Percentiles rank a stretch among this genome's conserved stretches.
Conservation (phyloP, 2,113 vertebrate genomes). For the Chrysemys picta region DNA sequence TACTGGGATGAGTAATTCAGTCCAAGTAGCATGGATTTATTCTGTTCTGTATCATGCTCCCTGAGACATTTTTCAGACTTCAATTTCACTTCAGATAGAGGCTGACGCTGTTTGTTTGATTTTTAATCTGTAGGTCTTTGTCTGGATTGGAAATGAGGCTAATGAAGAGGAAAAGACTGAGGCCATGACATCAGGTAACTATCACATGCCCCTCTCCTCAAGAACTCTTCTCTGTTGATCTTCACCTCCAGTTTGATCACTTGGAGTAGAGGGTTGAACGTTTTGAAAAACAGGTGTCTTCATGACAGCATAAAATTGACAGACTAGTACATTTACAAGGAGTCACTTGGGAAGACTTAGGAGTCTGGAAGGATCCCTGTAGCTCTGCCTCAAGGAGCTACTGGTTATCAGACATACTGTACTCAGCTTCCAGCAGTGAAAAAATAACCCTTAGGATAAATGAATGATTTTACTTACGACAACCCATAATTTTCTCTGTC, state of each 20-base stretch:
- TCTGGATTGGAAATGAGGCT: slow-evolving; percentile 97
- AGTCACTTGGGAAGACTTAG: background rate
- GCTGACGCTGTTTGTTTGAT: background rate
- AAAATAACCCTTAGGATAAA: background rate
- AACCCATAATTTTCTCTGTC: background rate
- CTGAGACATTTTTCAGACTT: background rate
- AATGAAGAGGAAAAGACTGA: slow-evolving; percentile 96
- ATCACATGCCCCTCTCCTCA: background rate
- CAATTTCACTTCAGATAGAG: background rate
- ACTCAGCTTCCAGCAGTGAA: rapidly evolving
- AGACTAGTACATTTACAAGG: background rate
- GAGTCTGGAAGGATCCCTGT: background rate
- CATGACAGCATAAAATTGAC: background rate
- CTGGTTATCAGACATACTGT: rapidly evolving
- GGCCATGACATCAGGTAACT: slow-evolving; percentile 89
- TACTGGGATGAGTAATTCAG: rapidly evolving
- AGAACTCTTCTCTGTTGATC: background rate
- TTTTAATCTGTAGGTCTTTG: slow-evolving; percentile 86
- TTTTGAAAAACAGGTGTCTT: background rate
- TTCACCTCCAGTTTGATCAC: background rate
- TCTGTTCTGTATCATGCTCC: background rate
- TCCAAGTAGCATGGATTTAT: rapidly evolving
- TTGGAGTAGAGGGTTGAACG: background rate
- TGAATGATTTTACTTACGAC: background rate
- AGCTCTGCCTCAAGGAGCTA: background rate